Evolutionary conservation across 2,113 vertebrate genomes (phyloP).

Genomic region (Aspiorhynchus laticeps): DNA sequence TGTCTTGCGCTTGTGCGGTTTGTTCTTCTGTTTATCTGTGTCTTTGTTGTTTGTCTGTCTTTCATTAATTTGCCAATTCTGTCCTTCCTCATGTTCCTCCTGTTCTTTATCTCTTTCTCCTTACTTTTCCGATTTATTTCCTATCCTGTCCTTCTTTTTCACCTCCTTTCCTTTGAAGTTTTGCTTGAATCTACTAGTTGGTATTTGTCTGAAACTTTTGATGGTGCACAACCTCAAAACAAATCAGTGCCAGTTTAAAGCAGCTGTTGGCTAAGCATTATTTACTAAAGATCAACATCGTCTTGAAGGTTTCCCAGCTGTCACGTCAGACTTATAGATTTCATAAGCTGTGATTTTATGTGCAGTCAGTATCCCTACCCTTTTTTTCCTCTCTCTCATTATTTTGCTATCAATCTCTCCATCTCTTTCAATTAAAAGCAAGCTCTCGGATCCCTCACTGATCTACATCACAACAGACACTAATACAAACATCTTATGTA

Average conservation of each 20-base stretch:
- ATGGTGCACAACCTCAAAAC: not conserved
- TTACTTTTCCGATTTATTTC: not conserved
- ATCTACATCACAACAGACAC: conserved; percentile 3
- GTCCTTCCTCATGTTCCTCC: no score
- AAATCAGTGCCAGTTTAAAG: conserved; percentile 21
- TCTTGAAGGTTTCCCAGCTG: conserved; percentile 25
- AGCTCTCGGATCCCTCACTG: not conserved
- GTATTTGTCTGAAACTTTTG: not conserved
- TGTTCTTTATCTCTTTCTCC: not conserved
- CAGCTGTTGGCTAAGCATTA: not conserved
- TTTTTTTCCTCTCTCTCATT: not conserved
- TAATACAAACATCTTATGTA: not conserved
- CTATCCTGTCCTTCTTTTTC: not conserved
- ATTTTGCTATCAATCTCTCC: not conserved
- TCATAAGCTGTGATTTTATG: not conserved
- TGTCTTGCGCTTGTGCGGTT: not conserved
- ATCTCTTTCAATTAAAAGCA: not conserved
- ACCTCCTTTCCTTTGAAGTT: not conserved
- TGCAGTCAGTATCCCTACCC: not conserved
- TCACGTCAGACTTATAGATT: not conserved
- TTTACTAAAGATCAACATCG: not conserved
- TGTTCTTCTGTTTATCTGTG: not conserved
- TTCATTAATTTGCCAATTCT: not conserved
- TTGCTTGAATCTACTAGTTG: not conserved
- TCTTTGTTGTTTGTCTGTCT: not conserved